phyloP scores from a whole-genome alignment of 2,797 vertebrate species.

The Enteromius thamalakanensis region DNA sequence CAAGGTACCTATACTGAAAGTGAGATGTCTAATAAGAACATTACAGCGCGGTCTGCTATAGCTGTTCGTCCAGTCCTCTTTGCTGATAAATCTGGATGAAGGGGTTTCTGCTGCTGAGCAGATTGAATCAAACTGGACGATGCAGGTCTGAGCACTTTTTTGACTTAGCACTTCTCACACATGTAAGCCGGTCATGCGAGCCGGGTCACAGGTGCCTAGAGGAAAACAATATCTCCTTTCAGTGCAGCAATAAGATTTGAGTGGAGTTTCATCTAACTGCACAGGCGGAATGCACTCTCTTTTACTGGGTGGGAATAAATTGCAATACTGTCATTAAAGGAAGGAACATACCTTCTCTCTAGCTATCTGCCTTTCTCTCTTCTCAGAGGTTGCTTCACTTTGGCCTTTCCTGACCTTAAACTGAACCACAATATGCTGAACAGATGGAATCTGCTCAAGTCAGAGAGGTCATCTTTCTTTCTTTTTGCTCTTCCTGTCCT shows the following conservation, averaged over 20 bases:
- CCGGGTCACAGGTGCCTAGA: conserved; percentile 60
- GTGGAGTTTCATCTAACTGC: conserved; percentile 62
- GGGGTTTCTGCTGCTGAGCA: conserved; percentile 6
- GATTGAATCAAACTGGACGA: conserved; percentile 38
- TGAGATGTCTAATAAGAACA: conserved; percentile 33
- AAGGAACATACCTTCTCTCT: conserved; percentile 23
- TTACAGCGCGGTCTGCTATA: not conserved
- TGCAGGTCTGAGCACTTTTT: conserved; percentile 29
- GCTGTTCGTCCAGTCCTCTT: not conserved
- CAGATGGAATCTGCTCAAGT: conserved; percentile 29
- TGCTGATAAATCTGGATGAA: conserved; percentile 22
- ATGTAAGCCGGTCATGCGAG: conserved; percentile 47
- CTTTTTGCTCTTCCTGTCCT: conserved; percentile 10
- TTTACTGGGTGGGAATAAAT: conserved; percentile 50
- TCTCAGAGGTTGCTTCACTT: conserved; percentile 22
- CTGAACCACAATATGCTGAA: conserved; percentile 34
- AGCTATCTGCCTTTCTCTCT: conserved; percentile 23
- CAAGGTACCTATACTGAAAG: conserved; percentile 17
- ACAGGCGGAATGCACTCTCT: conserved; percentile 53
- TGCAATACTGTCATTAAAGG: conserved; percentile 55
- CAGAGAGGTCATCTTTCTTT: conserved; percentile 32
- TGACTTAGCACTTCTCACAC: conserved; percentile 26
- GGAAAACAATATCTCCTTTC: conserved; percentile 66
- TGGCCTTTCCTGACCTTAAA: conserved; percentile 32
- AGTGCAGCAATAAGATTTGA: conserved; percentile 58